These are phyloP conservation scores for Ichneumon xanthorius DNA, from an alignment of 2,888 invertebrate species.

Conservation along the genomic window DNA sequence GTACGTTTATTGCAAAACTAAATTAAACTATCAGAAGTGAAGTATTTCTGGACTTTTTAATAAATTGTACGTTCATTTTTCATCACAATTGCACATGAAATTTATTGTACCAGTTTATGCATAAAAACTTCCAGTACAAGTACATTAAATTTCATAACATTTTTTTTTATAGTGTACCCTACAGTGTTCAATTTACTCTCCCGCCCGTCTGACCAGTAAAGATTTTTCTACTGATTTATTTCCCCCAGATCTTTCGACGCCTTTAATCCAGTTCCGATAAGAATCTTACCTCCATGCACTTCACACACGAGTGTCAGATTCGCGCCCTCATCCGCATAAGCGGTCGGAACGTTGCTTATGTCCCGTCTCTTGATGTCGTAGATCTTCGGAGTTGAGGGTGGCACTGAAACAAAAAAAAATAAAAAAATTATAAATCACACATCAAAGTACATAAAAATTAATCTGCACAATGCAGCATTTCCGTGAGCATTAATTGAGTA, in stretches of 20 bases:
- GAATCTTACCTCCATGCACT: slow-evolving; percentile 92
- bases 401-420: slow-evolving; percentile 87
- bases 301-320: slow-evolving; percentile 94
- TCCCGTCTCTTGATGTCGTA: slow-evolving; percentile 93
- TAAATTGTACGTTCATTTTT: too few species aligned
- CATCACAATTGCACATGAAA: too few species aligned
- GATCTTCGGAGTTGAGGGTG: slow-evolving; percentile 93
- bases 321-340: slow-evolving; percentile 93
- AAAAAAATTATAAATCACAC: slow-evolving; percentile 33
- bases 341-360: slow-evolving; percentile 92
- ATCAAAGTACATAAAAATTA: background rate
- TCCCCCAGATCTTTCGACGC: background rate
- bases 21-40: too few species aligned
- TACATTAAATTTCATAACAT: too few species aligned
- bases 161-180: background rate
- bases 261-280: slow-evolving; percentile 11
- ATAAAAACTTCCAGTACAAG: too few species aligned
- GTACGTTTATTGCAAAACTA: too few species aligned
- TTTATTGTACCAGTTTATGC: too few species aligned
- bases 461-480: background rate
- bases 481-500: background rate
- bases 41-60: too few species aligned
- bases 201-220: background rate
- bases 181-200: background rate
- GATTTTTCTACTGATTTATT: slow-evolving; percentile 15